These are phyloP conservation scores for Callinectes sapidus DNA, from an alignment of 2,888 invertebrate species.

Conservation along the genomic window DNA sequence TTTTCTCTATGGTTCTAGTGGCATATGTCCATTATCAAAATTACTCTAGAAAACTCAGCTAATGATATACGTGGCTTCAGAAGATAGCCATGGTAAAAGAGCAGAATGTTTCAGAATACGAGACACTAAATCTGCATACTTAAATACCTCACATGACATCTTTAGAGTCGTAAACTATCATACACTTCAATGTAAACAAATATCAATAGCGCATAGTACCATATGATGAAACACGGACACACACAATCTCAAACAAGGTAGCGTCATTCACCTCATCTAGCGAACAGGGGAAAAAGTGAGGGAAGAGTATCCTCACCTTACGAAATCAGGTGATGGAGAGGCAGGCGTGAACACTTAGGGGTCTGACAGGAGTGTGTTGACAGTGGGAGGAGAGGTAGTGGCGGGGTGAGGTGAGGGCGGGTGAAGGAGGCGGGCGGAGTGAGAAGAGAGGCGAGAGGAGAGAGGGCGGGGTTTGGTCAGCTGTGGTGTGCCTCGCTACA, in stretches of 20 bases:
- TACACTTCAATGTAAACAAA: too few species aligned
- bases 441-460: background rate
- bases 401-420: background rate
- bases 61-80: too few species aligned
- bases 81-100: background rate
- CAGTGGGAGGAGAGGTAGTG: background rate
- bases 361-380: slow-evolving; percentile 12
- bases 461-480: slow-evolving; percentile 9
- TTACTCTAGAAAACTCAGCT: too few species aligned
- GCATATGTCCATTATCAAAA: too few species aligned
- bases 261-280: background rate
- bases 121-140: background rate
- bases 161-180: too few species aligned
- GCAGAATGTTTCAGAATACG: too few species aligned
- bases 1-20: too few species aligned
- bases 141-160: too few species aligned
- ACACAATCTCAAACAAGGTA: background rate
- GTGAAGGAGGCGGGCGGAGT: background rate
- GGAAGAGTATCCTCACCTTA: background rate
- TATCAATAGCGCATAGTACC: too few species aligned
- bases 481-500: slow-evolving; percentile 46
- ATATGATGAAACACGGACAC: too few species aligned
- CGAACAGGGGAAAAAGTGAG: background rate
- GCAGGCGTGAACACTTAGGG: slow-evolving; percentile 10
- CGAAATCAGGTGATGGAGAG: background rate